Base-by-base conservation (phyloP, 2,888 invertebrate species). In the Diplazon laetatorius region DNA sequence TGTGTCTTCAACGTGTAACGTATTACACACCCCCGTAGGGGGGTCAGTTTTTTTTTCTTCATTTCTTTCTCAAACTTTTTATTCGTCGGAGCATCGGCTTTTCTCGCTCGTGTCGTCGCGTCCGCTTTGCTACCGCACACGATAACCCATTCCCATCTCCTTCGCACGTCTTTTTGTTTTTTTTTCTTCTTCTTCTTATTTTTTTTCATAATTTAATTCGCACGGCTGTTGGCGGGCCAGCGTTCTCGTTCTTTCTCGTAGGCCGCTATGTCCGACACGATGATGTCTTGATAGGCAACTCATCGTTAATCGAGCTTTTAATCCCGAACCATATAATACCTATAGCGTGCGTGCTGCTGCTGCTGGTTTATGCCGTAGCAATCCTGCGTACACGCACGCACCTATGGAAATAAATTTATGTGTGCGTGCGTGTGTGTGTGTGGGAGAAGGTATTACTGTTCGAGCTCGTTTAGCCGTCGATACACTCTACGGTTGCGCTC, bases 221-320 rank as follows among this genome's bases (percentile, higher is more conserved):
- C 6, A 2, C n/a, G n/a, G 44, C 59, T 69, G 57, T 39, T 57
- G 8, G 14, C 42, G 42, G 30, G 30, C 6, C 42, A 22, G 42
- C 30, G 42, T 55, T 44, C 60, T 76, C 72, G 72, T 76, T 59
- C 76, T 60, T 72, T 71, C 59, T 71, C 78, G 55, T 74, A 70
- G 71, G 57, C 72, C 57, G 37, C 80, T 81, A 84, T 87, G 69
- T 79, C 72, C 66, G 65, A 80, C 74, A 74, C 73, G 78, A 81
- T 82, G 88, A 88, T 87, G 87, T 87, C 87, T 87, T 86, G 88
- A 88, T 87, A 86, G 82, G 78, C 74, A 83, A 83, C 78, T 73
- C 78, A 84, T 87, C 85, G 84, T 88, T 88, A 87, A 89, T 87
- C 87, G 87, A 83, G 65, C 85, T 83, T 80, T 86, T 85, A 85